These are phyloP conservation scores for Lineus longissimus DNA, from an alignment of 1,140 invertebrate genomes.

Conservation along the genomic window DNA sequence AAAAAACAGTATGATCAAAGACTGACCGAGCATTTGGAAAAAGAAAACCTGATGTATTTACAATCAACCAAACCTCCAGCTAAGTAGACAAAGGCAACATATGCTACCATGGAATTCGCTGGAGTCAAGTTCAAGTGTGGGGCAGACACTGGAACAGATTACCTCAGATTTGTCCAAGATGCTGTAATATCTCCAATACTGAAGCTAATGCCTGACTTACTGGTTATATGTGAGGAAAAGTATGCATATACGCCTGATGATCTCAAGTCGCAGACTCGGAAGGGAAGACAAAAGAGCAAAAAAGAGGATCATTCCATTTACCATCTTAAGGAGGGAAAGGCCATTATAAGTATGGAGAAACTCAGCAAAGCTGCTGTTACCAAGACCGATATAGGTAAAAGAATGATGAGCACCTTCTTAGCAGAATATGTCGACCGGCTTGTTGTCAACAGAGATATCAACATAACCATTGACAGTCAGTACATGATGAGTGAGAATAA, in stretches of 20 bases:
- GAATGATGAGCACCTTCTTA: no score
- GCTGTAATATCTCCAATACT: not conserved
- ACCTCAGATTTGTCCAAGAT: conserved; percentile 11
- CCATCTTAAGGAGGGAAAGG: conserved; percentile 13
- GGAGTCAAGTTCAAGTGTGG: conserved; percentile 7
- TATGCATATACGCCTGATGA: conserved; percentile 15
- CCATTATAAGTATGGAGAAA: conserved; percentile 10
- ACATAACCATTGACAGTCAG: no score
- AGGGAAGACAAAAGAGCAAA: conserved; percentile 7
- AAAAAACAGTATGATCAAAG: not conserved
- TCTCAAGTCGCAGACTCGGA: conserved; percentile 12
- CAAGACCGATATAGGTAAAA: no score
- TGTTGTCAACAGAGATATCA: no score
- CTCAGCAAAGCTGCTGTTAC: conserved; percentile 11
- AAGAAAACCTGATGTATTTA: no score
- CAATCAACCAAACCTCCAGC: not conserved
- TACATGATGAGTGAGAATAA: no score
- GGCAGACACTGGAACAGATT: not conserved
- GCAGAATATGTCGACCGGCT: no score
- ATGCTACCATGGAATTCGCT: conserved; percentile 13
- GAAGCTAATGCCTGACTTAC: not conserved
- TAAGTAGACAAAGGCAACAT: not conserved
- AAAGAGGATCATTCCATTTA: not conserved
- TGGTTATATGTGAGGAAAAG: conserved; percentile 17
- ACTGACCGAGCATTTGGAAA: not conserved